phyloP scores from a whole-genome alignment of 2,888 invertebrate genomes.

The Lasius platythorax region DNA sequence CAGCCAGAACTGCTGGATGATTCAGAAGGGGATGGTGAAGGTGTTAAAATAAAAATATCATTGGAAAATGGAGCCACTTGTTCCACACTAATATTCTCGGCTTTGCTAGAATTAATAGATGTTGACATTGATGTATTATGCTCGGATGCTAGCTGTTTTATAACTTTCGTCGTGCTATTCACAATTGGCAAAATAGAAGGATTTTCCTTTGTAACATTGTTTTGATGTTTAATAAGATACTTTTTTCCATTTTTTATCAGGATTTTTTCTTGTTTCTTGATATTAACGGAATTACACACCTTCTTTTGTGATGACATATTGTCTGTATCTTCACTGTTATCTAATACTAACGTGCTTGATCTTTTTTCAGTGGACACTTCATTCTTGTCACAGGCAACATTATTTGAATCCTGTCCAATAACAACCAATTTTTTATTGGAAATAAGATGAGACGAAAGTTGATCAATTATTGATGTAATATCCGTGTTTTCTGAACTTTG shows the following conservation, averaged over 20 bases:
- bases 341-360: neutral
- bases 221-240: constrained; percentile 69
- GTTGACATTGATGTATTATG: constrained; percentile 17
- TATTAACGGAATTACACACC: neutral
- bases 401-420: constrained; percentile 71
- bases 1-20: constrained; percentile 67
- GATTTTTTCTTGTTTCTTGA: constrained; percentile 59
- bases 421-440: constrained; percentile 78
- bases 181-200: neutral
- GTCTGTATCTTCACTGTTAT: neutral
- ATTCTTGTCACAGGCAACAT: constrained; percentile 19
- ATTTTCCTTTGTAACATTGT: neutral
- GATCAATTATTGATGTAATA: constrained; percentile 76
- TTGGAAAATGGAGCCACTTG: constrained; percentile 34
- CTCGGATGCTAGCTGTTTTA: neutral
- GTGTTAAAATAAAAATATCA: constrained; percentile 47
- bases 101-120: constrained; percentile 23
- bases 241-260: constrained; percentile 76
- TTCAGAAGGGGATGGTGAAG: constrained; percentile 69
- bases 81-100: constrained; percentile 37
- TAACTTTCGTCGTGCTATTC: neutral
- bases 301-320: constrained; percentile 14
- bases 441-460: constrained; percentile 75
- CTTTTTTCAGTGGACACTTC: neutral
- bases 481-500: constrained; percentile 74